A percentile compares a stretch with the other conserved stretches of the same genome.
These are phyloP conservation scores for Apotomis capreana DNA, from an alignment of 2,888 invertebrate species.

Conservation along the genomic window DNA sequence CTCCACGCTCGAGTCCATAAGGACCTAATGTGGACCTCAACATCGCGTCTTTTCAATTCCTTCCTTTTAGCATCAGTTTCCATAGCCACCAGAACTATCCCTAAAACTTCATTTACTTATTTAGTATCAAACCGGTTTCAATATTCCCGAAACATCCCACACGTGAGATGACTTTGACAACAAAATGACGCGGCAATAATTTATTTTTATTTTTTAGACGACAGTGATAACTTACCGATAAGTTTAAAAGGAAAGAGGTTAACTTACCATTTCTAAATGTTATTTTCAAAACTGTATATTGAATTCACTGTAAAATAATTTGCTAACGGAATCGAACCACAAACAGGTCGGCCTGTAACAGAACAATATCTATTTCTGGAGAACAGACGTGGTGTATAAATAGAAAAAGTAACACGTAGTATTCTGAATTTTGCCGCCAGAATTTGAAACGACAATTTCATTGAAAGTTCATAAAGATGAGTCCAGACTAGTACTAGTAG, in stretches of 20 bases:
- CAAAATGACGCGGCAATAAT: conserved; percentile 35
- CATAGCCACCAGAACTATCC: neutral
- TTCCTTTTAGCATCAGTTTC: conserved; percentile 9
- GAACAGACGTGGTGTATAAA: conserved; percentile 70
- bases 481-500: neutral
- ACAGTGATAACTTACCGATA: neutral
- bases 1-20: conserved; percentile 66
- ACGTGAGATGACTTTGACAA: conserved; percentile 42
- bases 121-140: neutral
- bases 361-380: conserved; percentile 73
- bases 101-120: neutral
- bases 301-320: conserved; percentile 19
- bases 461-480: neutral
- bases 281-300: neutral
- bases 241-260: conserved; percentile 13
- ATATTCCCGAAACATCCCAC: conserved; percentile 16
- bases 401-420: conserved; percentile 65
- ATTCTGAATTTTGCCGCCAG: conserved; percentile 64
- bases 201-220: conserved; percentile 8
- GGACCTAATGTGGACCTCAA: conserved; percentile 58
- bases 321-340: conserved; percentile 48
- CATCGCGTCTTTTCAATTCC: conserved; percentile 45
- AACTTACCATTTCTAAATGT: conserved; percentile 34
- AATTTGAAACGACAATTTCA: conserved; percentile 49
- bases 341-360: conserved; percentile 54